Conservation (phyloP, 2,888 invertebrate genomes). For the Pediacus dermestoides region DNA sequence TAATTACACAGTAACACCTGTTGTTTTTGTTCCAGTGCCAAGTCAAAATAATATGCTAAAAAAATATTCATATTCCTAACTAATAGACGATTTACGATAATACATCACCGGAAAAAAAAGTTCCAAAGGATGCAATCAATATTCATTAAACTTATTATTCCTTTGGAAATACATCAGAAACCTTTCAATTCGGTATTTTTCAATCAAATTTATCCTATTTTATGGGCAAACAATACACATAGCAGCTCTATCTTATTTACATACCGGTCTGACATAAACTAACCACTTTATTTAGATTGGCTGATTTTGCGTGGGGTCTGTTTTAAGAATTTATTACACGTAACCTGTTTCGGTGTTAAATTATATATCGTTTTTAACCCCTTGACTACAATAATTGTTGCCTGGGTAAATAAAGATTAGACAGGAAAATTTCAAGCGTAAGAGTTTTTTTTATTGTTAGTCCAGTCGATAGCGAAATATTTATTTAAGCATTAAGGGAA, state of each 20-base stretch:
- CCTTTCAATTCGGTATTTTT: slow-evolving; percentile 37
- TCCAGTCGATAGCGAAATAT: no score
- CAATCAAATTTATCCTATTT: slow-evolving; percentile 28
- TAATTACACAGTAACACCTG: no score
- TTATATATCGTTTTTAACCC: slow-evolving; percentile 18
- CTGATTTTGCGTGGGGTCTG: slow-evolving; percentile 29
- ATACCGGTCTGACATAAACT: slow-evolving; percentile 33
- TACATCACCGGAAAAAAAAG: no score
- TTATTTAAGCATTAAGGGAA: no score
- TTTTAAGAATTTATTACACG: slow-evolving; percentile 18
- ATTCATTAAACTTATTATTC: slow-evolving; percentile 32
- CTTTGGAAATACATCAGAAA: slow-evolving; percentile 29
- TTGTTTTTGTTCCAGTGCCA: no score
- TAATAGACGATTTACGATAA: no score
- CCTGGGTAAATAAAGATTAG: no score
- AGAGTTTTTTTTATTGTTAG: no score
- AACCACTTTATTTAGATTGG: slow-evolving; percentile 31
- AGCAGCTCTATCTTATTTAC: slow-evolving; percentile 31
- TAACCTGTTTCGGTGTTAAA: slow-evolving; percentile 20
- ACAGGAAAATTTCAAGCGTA: no score
- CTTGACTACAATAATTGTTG: no score
- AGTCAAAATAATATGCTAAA: no score
- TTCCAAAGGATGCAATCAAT: slow-evolving; percentile 32
- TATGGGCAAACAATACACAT: slow-evolving; percentile 28
- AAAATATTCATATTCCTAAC: no score